Base-by-base conservation (phyloP, 37 sponge, comb jelly and placozoan species). In the Cladorhizidae sp. region DNA sequence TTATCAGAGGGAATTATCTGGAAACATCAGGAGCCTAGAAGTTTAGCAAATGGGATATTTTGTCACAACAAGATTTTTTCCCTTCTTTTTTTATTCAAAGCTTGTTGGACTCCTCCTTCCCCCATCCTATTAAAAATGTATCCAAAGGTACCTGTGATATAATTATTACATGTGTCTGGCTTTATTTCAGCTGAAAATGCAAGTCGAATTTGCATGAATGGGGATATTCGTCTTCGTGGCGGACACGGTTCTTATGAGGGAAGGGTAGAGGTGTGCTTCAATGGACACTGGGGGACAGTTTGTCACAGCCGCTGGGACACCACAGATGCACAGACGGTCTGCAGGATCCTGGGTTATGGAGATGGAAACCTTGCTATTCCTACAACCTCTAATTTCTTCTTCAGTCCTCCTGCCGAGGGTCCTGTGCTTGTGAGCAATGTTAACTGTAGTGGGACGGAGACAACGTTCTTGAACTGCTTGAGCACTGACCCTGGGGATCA, bases 241-340 rank as follows among this genome's bases (percentile, higher is more conserved):
- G 72, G 81, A 1, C 8, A 33, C 20, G 81, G 3, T 57, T 33
- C 42, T 40, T 72, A 72, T 18, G 81, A 71, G 35, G 81, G 81
- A 28, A 59, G 57, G 12, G 59, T 81, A 22, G 81, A 81, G 45
- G 81, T 81, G 18, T 81, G 81, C 49, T 81, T 81, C 57, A 81
- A 40, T 40, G 81, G 72, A 29, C 40, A 59, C 43, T 81, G 81
- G 81, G 81, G 81, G n/a, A 72, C 81, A 6, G 49, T 81, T 20
- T 81, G 81, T 25, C 61, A 72, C 22, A 59, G 72, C n/a, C 9
- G 43, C 18, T 81, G 81, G 81, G 72, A 71, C 59, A 2, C 0
- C 31, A 42, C 37, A 45, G 72, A 81, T 71, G 81, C 81, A 28
- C 81, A 61, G 21, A 40, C 32, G 0, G 72, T 72, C 45, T 81